These are phyloP conservation scores for Sminthopsis crassicaudata DNA, from an alignment of 2,113 vertebrate species.

Conservation along the genomic window DNA sequence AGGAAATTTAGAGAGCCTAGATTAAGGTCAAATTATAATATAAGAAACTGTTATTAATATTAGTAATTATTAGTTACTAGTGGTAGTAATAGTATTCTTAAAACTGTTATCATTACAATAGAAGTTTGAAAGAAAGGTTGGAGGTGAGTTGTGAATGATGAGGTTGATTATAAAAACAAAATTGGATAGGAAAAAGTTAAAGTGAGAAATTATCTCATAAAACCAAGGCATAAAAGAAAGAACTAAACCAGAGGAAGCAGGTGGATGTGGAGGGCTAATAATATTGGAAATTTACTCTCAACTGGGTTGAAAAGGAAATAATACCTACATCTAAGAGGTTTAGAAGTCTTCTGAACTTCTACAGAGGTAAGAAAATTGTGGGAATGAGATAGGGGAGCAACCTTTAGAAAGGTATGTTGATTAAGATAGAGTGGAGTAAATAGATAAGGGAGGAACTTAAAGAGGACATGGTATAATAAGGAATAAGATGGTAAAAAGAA, in stretches of 20 bases:
- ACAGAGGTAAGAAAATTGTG: background rate
- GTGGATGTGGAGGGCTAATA: too few relatives aligned
- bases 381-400: too few relatives aligned
- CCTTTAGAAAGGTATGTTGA: background rate
- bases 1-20: background rate
- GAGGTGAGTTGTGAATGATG: background rate
- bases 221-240: too few relatives aligned
- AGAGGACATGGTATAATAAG: background rate
- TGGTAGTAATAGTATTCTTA: background rate
- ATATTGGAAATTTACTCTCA: background rate
- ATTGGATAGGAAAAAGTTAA: background rate
- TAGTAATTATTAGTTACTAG: background rate
- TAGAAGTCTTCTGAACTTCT: background rate
- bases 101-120: background rate
- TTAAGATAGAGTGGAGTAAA: background rate
- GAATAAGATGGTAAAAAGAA: background rate
- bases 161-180: background rate
- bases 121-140: too few relatives aligned
- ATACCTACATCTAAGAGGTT: background rate
- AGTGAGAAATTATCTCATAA: background rate
- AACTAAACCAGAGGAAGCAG: too few relatives aligned
- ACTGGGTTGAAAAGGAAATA: background rate
- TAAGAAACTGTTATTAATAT: background rate
- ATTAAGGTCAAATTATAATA: background rate
- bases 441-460: background rate